A percentile compares a stretch with the other conserved stretches of the same genome.
Evolutionary conservation across 2,797 vertebrate species (phyloP).

Genomic region (Amblyopsis hoosieri): DNA sequence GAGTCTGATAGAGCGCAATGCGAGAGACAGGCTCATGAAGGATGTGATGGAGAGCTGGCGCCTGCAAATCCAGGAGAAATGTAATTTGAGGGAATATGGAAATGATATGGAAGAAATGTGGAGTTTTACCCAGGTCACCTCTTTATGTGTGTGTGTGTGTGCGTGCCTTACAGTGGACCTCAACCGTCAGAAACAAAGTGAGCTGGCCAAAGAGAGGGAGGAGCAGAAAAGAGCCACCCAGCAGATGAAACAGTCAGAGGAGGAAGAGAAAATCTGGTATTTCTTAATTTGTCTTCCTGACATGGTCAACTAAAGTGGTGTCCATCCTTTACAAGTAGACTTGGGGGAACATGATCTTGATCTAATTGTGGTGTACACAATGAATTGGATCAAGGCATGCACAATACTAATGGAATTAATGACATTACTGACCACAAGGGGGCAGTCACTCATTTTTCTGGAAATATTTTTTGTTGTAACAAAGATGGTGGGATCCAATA

Average conservation of each 20-base stretch:
- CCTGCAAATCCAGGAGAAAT: slow-evolving; percentile 83
- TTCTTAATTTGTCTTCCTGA: no score
- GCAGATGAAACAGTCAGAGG: slow-evolving; percentile 69
- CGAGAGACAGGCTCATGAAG: slow-evolving; percentile 76
- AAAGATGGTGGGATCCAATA: no score
- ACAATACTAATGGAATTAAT: no score
- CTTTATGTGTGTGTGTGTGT: slow-evolving; percentile 9
- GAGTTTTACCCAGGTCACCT: not conserved
- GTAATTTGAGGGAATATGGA: slow-evolving; percentile 65
- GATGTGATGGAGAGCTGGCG: slow-evolving; percentile 80
- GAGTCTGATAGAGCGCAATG: slow-evolving; percentile 67
- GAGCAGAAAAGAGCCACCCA: slow-evolving; percentile 64
- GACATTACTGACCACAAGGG: no score
- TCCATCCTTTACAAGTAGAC: no score
- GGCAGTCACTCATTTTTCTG: no score
- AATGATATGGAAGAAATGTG: not conserved
- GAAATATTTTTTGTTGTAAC: no score
- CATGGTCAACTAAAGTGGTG: no score
- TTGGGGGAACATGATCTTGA: no score
- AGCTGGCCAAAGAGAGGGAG: slow-evolving; percentile 71
- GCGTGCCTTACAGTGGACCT: slow-evolving; percentile 70
- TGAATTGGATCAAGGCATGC: no score
- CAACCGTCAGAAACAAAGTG: slow-evolving; percentile 74
- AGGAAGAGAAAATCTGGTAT: slow-evolving; percentile 78
- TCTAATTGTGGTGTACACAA: no score